Evolutionary conservation across 1,140 invertebrate species (phyloP).

Genomic region (Dryas iulia): DNA sequence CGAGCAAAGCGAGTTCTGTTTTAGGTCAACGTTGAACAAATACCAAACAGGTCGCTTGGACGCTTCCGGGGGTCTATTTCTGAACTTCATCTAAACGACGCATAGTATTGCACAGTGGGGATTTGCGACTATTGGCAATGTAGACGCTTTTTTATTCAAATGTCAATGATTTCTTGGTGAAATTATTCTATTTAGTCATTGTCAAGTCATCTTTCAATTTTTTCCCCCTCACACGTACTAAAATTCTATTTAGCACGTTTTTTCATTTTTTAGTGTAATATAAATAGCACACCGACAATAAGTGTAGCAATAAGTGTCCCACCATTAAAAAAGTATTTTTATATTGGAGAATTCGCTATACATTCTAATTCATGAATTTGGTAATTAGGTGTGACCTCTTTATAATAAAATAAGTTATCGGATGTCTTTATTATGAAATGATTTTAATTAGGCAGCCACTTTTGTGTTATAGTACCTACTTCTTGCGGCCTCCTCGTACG

Average conservation of each 20-base stretch:
- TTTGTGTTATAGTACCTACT: too few relatives aligned
- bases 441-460: too few relatives aligned
- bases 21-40: slow-evolving; percentile 80
- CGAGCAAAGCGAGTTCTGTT: slow-evolving; percentile 77
- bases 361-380: too few relatives aligned
- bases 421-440: too few relatives aligned
- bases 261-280: not conserved
- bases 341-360: not conserved
- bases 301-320: not conserved
- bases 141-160: slow-evolving; percentile 13
- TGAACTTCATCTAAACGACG: slow-evolving; percentile 69
- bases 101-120: slow-evolving; percentile 45
- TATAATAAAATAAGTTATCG: too few relatives aligned
- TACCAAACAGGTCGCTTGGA: slow-evolving; percentile 77
- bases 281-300: not conserved
- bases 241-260: not conserved
- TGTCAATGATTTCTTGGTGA: not conserved
- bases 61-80: slow-evolving; percentile 77
- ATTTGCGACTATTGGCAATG: slow-evolving; percentile 48
- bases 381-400: too few relatives aligned
- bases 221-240: too few relatives aligned
- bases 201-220: too few relatives aligned
- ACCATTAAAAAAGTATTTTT: not conserved
- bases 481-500: not conserved
- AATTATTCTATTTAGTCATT: too few relatives aligned